These are phyloP conservation scores for Chaunax sp. DNA, from an alignment of 2,797 vertebrate species.

Conservation along the genomic window DNA sequence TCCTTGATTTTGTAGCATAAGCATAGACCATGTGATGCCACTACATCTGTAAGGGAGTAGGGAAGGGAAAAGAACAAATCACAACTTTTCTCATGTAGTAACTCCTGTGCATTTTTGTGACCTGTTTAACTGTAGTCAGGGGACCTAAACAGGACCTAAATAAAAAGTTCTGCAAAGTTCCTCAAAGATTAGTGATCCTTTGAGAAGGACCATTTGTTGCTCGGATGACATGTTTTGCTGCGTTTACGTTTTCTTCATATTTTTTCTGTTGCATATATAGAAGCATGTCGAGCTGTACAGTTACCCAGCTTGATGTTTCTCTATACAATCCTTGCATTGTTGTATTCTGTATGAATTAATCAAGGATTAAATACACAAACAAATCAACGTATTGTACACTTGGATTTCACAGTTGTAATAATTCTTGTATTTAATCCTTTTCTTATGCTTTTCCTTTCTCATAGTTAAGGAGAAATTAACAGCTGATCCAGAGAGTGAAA, in stretches of 20 bases:
- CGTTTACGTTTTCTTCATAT: background rate
- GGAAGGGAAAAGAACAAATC: slow-evolving; percentile 1
- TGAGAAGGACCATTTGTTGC: background rate
- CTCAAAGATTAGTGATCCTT: background rate
- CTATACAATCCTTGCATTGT: slow-evolving; percentile 3
- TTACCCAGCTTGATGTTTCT: background rate
- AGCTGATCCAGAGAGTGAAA: slow-evolving; percentile 98
- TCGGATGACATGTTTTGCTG: background rate
- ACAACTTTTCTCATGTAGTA: background rate
- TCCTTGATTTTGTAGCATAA: background rate
- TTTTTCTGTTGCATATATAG: background rate
- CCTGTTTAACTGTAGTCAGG: background rate
- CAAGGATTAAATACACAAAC: background rate
- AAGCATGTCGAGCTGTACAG: background rate
- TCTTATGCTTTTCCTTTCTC: slow-evolving; percentile 48
- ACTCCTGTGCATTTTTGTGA: background rate
- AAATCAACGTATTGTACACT: background rate
- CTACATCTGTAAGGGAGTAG: background rate
- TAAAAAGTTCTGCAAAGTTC: slow-evolving; percentile 2
- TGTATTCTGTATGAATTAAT: background rate
- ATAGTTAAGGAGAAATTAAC: slow-evolving; percentile 98
- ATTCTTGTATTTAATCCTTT: slow-evolving; percentile 2
- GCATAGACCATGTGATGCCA: background rate
- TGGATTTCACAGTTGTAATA: background rate
- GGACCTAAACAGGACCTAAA: background rate